Conservation (phyloP, 2,113 vertebrate genomes). For the Daboia siamensis region DNA sequence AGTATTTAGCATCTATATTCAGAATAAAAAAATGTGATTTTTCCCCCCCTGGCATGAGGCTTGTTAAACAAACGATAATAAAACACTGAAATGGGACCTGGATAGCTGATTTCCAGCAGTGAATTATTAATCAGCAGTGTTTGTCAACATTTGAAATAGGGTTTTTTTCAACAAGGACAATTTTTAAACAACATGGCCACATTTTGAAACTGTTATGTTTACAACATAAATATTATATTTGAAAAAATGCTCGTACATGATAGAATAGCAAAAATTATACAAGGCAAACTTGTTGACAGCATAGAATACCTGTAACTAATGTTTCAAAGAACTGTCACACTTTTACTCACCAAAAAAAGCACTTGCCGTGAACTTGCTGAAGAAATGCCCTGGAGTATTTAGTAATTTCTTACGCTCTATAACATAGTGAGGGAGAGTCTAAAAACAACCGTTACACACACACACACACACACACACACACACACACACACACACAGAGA, state of each 20-base stretch:
- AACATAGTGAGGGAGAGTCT: slow-evolving; percentile 53
- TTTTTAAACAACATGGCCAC: neutral
- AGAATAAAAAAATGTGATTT: neutral
- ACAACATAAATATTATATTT: neutral
- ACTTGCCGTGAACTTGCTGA: slow-evolving; percentile 49
- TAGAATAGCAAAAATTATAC: neutral
- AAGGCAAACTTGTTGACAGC: neutral
- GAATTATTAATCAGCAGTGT: neutral
- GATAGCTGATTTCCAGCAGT: neutral
- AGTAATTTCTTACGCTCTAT: neutral
- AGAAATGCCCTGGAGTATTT: neutral
- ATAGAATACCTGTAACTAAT: neutral
- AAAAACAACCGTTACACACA: neutral
- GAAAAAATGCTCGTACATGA: neutral
- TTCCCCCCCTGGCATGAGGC: neutral
- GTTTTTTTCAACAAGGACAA: neutral
- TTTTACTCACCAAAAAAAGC: slow-evolving; percentile 63
- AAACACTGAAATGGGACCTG: neutral
- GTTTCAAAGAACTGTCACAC: neutral
- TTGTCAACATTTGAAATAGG: neutral
- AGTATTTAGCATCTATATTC: neutral
- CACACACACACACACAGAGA: neutral
- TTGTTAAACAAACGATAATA: neutral
- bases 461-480: no score
- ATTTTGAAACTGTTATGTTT: neutral